phyloP scores from a whole-genome alignment of 2,888 invertebrate genomes.

The Pristionchus mayeri region DNA sequence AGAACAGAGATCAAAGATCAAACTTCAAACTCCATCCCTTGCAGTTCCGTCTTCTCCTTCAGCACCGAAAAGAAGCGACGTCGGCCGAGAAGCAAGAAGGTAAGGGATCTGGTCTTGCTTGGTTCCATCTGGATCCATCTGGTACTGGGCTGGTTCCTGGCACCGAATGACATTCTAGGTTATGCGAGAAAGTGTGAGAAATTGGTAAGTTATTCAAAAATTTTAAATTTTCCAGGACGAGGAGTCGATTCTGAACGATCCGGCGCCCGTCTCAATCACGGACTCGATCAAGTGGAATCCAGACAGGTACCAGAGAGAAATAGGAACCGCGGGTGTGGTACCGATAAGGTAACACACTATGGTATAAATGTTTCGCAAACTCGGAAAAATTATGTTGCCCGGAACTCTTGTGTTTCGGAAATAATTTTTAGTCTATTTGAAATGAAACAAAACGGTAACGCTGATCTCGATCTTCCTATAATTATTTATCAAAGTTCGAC shows the following conservation, averaged over 20 bases:
- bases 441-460: too few species aligned
- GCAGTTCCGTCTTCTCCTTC: constrained; percentile 47
- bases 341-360: too few species aligned
- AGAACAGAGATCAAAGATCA: not conserved
- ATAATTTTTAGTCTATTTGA: too few species aligned
- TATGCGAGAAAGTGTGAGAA: too few species aligned
- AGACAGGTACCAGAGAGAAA: constrained; percentile 62
- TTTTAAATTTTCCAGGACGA: constrained; percentile 55
- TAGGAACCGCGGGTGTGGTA: too few species aligned
- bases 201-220: not conserved
- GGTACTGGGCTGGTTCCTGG: too few species aligned
- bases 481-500: too few species aligned
- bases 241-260: constrained; percentile 66
- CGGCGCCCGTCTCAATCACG: constrained; percentile 62
- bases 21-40: not conserved
- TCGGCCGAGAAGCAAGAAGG: constrained; percentile 49
- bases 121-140: not conserved
- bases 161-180: too few species aligned
- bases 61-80: constrained; percentile 41
- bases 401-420: too few species aligned
- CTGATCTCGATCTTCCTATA: too few species aligned
- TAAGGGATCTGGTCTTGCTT: not conserved
- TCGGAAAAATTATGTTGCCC: too few species aligned
- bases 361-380: too few species aligned
- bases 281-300: constrained; percentile 72